Evolutionary conservation across 2,113 vertebrate genomes (phyloP), one percentile per base, ranked within the genome.

Genomic region (Cottus gobio): DNA sequence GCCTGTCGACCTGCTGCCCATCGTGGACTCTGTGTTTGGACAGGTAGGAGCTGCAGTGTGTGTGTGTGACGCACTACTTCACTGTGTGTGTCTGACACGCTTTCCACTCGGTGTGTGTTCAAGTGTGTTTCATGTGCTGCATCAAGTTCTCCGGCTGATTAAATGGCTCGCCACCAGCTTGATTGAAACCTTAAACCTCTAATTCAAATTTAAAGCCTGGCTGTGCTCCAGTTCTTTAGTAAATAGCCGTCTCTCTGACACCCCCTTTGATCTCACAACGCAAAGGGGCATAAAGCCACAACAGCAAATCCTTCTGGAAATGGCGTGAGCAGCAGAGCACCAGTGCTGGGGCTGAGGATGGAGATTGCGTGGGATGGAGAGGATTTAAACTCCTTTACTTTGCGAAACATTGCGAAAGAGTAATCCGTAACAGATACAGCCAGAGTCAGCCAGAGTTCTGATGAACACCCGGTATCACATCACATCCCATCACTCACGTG

Each of bases 11-110:
- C 92, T 95, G 75, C 71, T 85, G 65, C 91, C 93, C 34, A 93
- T 95, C 1, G 92, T 95, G 50, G 87, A 93, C 60, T 93, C 93
- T 5, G 87, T 94, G 82, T 95, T 93, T 56, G 95, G 95, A 85
- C 94, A 93, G 90, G 95, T 95, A 94, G 79, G 94, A 63, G 31
- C 5, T 34, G 16, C 60, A 26, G 54, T 56, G 54, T 56, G 54
- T 28, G 52, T 52, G 50, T 52, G 50, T 52, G 22, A 26, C 7
- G 18, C 37, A 22, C 42, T 3, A 5, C 58, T 30, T 11, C 2
- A 8, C 39, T 5, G 36, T 62, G 70, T 44, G 39, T 34, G 30
- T 34, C 16, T 22, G 62, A 42, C 39, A 28, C 63, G 18, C 22
- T 18, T 28, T 7, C 34, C 61, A 63, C 61, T 62, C n/a, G 54